Percentiles rank a stretch among this genome's conserved stretches.
Conservation (phyloP, 2,113 vertebrate species). For the Amphiprion ocellaris region DNA sequence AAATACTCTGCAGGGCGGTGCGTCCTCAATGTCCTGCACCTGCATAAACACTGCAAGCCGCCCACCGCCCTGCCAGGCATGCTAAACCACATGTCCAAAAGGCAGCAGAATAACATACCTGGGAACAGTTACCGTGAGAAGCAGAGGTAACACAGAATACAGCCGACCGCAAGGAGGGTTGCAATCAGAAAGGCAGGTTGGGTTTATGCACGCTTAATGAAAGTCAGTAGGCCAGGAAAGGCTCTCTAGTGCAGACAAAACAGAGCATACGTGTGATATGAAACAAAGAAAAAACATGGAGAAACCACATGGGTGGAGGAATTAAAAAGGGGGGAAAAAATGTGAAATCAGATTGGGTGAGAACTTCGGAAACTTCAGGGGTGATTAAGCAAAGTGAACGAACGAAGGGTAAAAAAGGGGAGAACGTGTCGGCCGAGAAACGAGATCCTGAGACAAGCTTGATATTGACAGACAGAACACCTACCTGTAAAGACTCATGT, state of each 20-base stretch:
- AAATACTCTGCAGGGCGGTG: conserved; percentile 70
- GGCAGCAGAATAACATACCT: conserved; percentile 76
- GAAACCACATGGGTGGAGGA: conserved; percentile 28
- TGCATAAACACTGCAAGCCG: conserved; percentile 84
- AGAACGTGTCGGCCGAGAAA: conserved; percentile 48
- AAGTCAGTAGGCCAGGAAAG: conserved; percentile 32
- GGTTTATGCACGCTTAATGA: conserved; percentile 25
- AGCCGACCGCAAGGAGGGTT: conserved; percentile 40
- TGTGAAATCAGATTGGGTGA: conserved; percentile 41
- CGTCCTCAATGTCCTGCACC: conserved; percentile 82
- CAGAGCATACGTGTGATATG: conserved; percentile 1
- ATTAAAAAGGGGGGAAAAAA: conserved; percentile 12
- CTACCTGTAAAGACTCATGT: conserved; percentile 53
- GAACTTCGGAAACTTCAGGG: conserved; percentile 31
- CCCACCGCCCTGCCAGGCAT: conserved; percentile 63
- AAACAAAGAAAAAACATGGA: neutral
- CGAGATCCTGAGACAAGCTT: conserved; percentile 35
- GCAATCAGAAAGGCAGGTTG: conserved; percentile 20
- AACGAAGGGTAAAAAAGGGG: conserved; percentile 31
- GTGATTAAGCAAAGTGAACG: conserved; percentile 32
- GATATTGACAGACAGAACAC: conserved; percentile 53
- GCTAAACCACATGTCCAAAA: conserved; percentile 78
- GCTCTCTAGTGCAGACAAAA: conserved; percentile 38
- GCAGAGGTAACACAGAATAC: conserved; percentile 54
- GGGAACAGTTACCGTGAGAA: conserved; percentile 74